Base-by-base conservation (phyloP, 2,113 vertebrate genomes). In the Cichladusa arquata region DNA sequence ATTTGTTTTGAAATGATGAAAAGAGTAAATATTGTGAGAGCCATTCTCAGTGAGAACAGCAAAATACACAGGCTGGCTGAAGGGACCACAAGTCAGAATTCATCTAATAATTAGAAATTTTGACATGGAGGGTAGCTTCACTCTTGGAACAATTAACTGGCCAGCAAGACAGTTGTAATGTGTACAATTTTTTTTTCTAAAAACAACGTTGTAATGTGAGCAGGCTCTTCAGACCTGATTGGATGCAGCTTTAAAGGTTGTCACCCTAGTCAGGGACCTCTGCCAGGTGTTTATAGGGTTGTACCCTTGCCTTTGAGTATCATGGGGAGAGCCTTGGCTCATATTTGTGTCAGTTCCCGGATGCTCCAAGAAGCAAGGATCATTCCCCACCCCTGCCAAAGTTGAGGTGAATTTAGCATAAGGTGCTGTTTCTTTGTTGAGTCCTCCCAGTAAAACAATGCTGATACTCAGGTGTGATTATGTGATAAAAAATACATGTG, bases 11-110 rank as follows among this genome's bases (percentile, higher is more conserved):
- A 88, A 81, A 81, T 62, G 3, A 84, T 74, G 82, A 88, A 25
- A 45, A 78, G 83, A 70, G 69, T 92, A 92, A 96, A 93, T 94
- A 88, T 92, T 95, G 69, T 86, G 85, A 93, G 71, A 94, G 88
- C 34, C 58, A 7, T 86, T 92, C 92, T 82, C 74, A 77, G 84
- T 64, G 70, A 94, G 86, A 93, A 45, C 67, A 73, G 82, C 54
- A 77, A 77, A 92, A 85, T 66, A 44, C 33, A 45, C 31, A 26
- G 88, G 8, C 82, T 50, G 20, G 24, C 26, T 70, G 67, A 80
- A 83, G 72, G 33, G 60, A 88, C 9, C 72, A 71, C 4, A 1
- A 83, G 51, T 61, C 47, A 42, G 79, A 73, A 92, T 83, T 86
- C 18, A 45, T 62, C 33, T 80, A 36, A 36, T 48, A 72, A 80